Conservation (phyloP, 2,113 vertebrate species). For the Corvus cornix region DNA sequence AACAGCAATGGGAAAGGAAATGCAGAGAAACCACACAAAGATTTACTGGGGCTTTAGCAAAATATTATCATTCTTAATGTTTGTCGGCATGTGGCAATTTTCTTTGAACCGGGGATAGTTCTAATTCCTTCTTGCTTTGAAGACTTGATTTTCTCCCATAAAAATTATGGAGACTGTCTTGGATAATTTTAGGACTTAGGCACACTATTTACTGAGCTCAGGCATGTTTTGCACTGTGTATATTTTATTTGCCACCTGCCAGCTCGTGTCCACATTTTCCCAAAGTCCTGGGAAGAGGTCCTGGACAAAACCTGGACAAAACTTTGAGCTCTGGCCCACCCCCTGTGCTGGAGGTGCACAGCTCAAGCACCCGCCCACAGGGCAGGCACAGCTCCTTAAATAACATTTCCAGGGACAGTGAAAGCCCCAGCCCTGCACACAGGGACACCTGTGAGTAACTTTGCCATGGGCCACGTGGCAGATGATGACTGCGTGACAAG, state of each 20-base stretch:
- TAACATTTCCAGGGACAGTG: neutral
- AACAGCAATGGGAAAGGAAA: constrained; percentile 68
- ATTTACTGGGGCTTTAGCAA: constrained; percentile 66
- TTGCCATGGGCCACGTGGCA: fast-evolving
- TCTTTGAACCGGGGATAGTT: constrained; percentile 64
- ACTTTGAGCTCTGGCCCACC: neutral
- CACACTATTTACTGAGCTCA: constrained; percentile 43
- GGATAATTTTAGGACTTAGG: constrained; percentile 51
- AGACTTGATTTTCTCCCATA: constrained; percentile 64
- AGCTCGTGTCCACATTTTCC: neutral
- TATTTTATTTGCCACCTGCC: constrained; percentile 45
- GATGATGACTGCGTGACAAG: fast-evolving
- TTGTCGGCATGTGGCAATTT: constrained; percentile 65
- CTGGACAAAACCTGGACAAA: neutral
- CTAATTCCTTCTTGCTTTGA: constrained; percentile 65
- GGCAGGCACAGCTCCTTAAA: neutral
- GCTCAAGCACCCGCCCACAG: fast-evolving
- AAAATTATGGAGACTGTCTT: constrained; percentile 58
- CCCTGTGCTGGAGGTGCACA: fast-evolving
- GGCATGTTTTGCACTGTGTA: neutral
- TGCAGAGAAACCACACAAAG: constrained; percentile 63
- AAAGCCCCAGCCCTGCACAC: neutral
- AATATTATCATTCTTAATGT: constrained; percentile 71
- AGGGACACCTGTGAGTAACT: neutral
- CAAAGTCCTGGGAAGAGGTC: neutral